Evolutionary conservation across 1,140 invertebrate genomes (phyloP).

Genomic region (Aphelinus atriplicis): DNA sequence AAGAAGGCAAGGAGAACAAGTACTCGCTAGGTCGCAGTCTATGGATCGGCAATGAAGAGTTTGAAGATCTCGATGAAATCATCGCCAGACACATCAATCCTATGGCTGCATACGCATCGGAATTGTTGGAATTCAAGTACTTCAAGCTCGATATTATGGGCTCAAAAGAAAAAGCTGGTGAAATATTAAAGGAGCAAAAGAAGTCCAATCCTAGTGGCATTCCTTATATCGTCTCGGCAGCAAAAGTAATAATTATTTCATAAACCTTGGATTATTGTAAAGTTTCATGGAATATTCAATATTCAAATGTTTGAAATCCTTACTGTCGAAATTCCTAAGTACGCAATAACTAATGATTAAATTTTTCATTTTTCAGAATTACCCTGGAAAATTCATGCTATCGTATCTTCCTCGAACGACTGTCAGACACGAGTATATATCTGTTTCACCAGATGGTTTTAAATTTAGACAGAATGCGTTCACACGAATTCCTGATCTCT

Average conservation of each 20-base stretch:
- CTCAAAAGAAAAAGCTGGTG: constrained; percentile 87
- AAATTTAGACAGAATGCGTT: constrained; percentile 90
- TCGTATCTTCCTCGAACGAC: constrained; percentile 90
- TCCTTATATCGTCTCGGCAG: constrained; percentile 89
- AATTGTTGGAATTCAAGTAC: constrained; percentile 92
- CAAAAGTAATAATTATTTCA: constrained; percentile 68
- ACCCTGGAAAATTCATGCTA: constrained; percentile 94
- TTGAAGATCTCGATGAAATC: constrained; percentile 99
- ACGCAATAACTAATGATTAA: too few relatives aligned
- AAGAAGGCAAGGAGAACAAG: constrained; percentile 96
- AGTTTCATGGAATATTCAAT: too few relatives aligned
- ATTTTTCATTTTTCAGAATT: constrained; percentile 68
- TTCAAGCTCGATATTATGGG: constrained; percentile 79
- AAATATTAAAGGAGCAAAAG: constrained; percentile 86
- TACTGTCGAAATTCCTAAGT: too few relatives aligned
- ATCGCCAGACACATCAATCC: constrained; percentile 95
- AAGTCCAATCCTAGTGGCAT: constrained; percentile 87
- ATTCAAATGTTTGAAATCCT: too few relatives aligned
- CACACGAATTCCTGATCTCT: constrained; percentile 81
- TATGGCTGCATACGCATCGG: constrained; percentile 92
- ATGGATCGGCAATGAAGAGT: constrained; percentile 89
- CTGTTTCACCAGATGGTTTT: constrained; percentile 92
- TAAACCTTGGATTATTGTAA: neutral
- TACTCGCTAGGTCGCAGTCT: constrained; percentile 91
- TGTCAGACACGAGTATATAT: constrained; percentile 90